These are phyloP conservation scores for Cheilosia grossa DNA, from an alignment of 2,888 invertebrate species.

Conservation along the genomic window DNA sequence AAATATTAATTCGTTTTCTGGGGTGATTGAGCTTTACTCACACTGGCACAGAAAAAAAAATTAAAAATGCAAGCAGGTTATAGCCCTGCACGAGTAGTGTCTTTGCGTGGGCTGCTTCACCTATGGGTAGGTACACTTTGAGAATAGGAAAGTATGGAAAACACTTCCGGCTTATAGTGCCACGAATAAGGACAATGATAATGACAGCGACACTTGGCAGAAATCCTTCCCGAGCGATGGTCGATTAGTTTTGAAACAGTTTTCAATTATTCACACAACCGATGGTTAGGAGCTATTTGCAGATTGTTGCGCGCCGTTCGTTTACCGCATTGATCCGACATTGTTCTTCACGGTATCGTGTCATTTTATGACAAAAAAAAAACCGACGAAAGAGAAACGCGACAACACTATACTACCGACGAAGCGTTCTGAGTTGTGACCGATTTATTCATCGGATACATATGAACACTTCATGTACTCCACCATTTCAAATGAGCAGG, in stretches of 20 bases:
- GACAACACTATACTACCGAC: conserved; percentile 66
- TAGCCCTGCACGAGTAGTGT: conserved; percentile 34
- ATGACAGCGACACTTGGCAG: not conserved
- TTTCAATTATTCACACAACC: conserved; percentile 53
- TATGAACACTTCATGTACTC: conserved; percentile 70
- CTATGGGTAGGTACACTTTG: not conserved
- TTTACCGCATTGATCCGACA: conserved; percentile 65
- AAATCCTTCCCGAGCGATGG: not conserved
- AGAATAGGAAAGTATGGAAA: not conserved
- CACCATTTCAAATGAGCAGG: conserved; percentile 42
- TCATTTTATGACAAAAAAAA: conserved; percentile 68
- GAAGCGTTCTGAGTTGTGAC: conserved; percentile 64
- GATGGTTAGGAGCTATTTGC: conserved; percentile 63
- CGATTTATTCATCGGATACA: conserved; percentile 73
- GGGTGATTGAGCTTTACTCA: conserved; percentile 75
- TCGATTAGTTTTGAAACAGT: not conserved
- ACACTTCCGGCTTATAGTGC: conserved; percentile 45
- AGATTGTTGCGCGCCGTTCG: conserved; percentile 62
- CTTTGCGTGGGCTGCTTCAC: conserved; percentile 28
- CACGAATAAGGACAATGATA: not conserved
- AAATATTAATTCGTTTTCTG: conserved; percentile 76
- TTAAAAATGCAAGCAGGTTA: conserved; percentile 19
- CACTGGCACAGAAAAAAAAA: conserved; percentile 32
- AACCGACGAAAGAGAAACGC: conserved; percentile 42
- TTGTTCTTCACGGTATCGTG: conserved; percentile 56